Evolutionary conservation across 2,113 vertebrate species (phyloP), one percentile per base, ranked within the genome.

Genomic region (Megaceryle maxima): DNA sequence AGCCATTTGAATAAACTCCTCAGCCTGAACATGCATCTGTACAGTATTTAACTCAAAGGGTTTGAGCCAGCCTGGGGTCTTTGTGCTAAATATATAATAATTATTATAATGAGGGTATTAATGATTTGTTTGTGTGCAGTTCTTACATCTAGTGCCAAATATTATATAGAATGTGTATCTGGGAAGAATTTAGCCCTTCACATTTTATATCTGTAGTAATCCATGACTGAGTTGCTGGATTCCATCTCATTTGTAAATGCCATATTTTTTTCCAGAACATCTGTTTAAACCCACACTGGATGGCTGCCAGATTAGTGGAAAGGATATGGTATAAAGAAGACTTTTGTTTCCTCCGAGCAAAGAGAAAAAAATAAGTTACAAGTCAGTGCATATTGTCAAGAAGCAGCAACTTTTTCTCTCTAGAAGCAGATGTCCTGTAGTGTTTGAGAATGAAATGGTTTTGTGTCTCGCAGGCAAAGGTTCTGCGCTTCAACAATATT

Each of bases 201-300:
- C 90, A 91, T 96, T 96, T 96, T 96, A 66, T 95, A 95, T 96
- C 93, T 97, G 94, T 96, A 97, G 96, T 95, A 96, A 96, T 91
- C 93, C 95, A 96, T 91, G 84, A 93, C 93, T 96, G 96, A 94
- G 77, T 95, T 96, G 84, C 95, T 97, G 94, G 93, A 95, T 96
- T 94, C 91, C 55, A 62, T 95, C 96, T 96, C 94, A 88, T 96
- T 96, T 96, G 93, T 96, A 96, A 90, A 96, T 95, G 93, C 96
- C 94, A 93, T 96, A 93, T 95, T 96, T 97, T 97, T 96, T 96
- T 96, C 87, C 92, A 88, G 91, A 97, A 97, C 96, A 97, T 97
- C 96, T 97, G 96, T 96, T 97, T 97, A 96, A 96, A 93, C 93
- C 95, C 96, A 91, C 90, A 67, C 82, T 97, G 96, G 95, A 95